Evolutionary conservation across 2,113 vertebrate species (phyloP).

Genomic region (Anoplopoma fimbria): DNA sequence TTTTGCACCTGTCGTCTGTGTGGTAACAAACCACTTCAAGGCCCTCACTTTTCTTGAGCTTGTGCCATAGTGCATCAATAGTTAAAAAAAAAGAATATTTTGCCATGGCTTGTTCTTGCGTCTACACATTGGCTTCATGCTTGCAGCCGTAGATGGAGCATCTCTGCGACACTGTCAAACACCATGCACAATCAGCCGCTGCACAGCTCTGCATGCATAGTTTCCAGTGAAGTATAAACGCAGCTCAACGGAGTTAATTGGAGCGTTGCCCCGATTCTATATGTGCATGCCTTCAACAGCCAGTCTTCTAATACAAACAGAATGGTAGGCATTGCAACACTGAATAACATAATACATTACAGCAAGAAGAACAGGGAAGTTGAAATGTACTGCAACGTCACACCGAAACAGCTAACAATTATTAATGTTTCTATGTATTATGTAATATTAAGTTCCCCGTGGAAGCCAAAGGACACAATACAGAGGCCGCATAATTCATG

Average conservation of each 20-base stretch:
- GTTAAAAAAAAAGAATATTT: not conserved
- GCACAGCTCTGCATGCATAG: constrained; percentile 22
- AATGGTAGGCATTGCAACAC: constrained; percentile 43
- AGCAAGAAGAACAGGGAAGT: constrained; percentile 37
- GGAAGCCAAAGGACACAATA: constrained; percentile 54
- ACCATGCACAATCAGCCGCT: constrained; percentile 22
- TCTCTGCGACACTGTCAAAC: constrained; percentile 15
- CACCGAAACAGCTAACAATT: constrained; percentile 55
- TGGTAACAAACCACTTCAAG: not conserved
- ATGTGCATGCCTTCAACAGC: constrained; percentile 44
- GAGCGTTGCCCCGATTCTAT: constrained; percentile 48
- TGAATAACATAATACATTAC: constrained; percentile 50
- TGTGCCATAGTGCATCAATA: not conserved
- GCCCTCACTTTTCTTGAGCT: not conserved
- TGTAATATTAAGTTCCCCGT: constrained; percentile 59
- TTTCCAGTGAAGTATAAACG: constrained; percentile 47
- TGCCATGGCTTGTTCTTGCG: constrained; percentile 8
- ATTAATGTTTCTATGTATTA: constrained; percentile 71
- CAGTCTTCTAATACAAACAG: constrained; percentile 55
- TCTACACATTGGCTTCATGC: not conserved
- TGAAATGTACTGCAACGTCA: constrained; percentile 47
- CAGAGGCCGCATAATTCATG: constrained; percentile 60
- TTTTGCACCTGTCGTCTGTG: constrained; percentile 2
- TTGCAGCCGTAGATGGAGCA: constrained; percentile 8
- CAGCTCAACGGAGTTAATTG: constrained; percentile 51